A percentile compares a stretch with the other conserved stretches of the same genome.
These are phyloP conservation scores for Artemia franciscana DNA, from an alignment of 1,140 invertebrate species.

Conservation along the genomic window DNA sequence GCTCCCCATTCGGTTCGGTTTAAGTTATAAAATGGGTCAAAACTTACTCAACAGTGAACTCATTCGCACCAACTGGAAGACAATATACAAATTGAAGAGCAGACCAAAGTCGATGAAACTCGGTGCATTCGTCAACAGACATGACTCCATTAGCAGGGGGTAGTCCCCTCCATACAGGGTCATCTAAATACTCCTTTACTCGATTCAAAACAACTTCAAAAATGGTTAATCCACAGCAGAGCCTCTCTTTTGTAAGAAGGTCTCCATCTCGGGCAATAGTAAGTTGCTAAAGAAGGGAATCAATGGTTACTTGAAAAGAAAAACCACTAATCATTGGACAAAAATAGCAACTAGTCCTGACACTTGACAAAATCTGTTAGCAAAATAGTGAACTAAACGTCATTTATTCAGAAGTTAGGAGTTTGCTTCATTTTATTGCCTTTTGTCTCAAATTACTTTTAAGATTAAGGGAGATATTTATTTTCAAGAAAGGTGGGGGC, in stretches of 20 bases:
- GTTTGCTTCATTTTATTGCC: too few species aligned
- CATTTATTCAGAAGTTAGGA: too few species aligned
- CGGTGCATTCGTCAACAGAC: conserved; percentile 87
- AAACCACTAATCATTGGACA: too few species aligned
- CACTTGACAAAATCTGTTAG: too few species aligned
- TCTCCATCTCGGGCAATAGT: conserved; percentile 81
- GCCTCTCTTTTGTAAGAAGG: conserved; percentile 76
- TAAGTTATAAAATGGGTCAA: too few species aligned
- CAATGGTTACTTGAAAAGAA: too few species aligned
- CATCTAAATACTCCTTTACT: conserved; percentile 57
- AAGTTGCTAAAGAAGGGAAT: conserved; percentile 42
- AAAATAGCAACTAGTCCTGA: too few species aligned
- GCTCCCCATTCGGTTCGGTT: too few species aligned
- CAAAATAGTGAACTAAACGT: too few species aligned
- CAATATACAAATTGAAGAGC: conserved; percentile 96
- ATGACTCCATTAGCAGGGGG: conserved; percentile 75
- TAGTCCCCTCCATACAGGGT: conserved; percentile 73
- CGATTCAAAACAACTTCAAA: conserved; percentile 83
- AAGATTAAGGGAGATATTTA: too few species aligned
- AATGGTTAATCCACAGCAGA: conserved; percentile 95
- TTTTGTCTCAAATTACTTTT: too few species aligned
- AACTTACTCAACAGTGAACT: conserved; percentile 90
- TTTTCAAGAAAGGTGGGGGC: too few species aligned
- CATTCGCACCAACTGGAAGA: conserved; percentile 85
- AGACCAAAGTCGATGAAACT: conserved; percentile 95